Base-by-base conservation (phyloP, 2,888 invertebrate species). In the Criorhina ranunculi region DNA sequence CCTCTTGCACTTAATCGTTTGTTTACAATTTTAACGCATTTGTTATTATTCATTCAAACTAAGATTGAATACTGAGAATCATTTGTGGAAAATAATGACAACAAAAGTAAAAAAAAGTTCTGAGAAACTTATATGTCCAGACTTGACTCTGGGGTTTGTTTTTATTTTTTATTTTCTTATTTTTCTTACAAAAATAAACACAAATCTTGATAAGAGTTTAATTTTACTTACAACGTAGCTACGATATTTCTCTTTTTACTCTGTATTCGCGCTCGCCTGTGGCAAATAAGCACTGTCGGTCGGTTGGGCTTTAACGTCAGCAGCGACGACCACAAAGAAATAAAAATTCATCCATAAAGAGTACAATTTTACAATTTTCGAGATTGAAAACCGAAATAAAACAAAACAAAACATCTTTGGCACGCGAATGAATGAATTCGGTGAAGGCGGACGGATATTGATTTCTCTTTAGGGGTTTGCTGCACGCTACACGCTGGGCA, bases 381-480 rank as follows among this genome's bases (percentile, higher is more conserved):
- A 37, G 66, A 66, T 40, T 66, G 35, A 37, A 29, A 53, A 66
- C 24, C 24, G 24, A 29, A 6, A 37, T 8, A 37, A 51, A 24
- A 29, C 11, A 64, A 55, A 64, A 35, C n/a, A 42, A 66, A 49
- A 53, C 9, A 35, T 76, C 29, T 60, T 31, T 78, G 78, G 66
- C 72, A 80, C 80, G 75, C 85, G 75, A 85, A 76, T 76, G 80
- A 85, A 70, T 83, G 78, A 83, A 70, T 67, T 51, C 2, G 24
- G 24, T 55, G 42, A 51, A 67, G 55, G 64, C 83, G 69, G 53
- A 49, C 78, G 64, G 37, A 31, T 78, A 67, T 85, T 76, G 85
- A 85, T 85, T 85, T 85, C 66, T 80, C 46, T 75, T 76, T 17
- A 59, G 46, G 75, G 80, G 64, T 49, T 66, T 49, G 73, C 19